Conservation (phyloP, 2,113 vertebrate genomes). For the Genyomyrus donnyi region DNA sequence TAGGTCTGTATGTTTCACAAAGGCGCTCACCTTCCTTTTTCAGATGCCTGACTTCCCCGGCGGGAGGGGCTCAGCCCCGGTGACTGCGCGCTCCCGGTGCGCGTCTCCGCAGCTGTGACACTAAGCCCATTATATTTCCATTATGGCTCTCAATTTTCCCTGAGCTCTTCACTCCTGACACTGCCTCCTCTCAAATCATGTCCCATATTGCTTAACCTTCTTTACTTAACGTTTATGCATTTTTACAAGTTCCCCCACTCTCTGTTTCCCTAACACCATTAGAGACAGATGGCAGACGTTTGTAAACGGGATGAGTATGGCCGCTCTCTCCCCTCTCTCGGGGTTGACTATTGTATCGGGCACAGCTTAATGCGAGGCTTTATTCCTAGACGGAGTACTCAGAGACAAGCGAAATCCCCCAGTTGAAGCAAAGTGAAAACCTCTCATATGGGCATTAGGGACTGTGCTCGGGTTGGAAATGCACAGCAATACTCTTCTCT, state of each 20-base stretch:
- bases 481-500: conserved; percentile 24
- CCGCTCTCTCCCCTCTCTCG: conserved; percentile 20
- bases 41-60: conserved; percentile 47
- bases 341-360: conserved; percentile 37
- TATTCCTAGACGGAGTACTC: background rate
- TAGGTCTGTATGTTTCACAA: conserved; percentile 44
- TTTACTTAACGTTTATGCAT: conserved; percentile 42
- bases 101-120: conserved; percentile 61
- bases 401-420: conserved; percentile 45
- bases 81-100: conserved; percentile 46
- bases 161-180: conserved; percentile 62
- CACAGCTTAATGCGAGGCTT: conserved; percentile 42
- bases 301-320: conserved; percentile 22
- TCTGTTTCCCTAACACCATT: conserved; percentile 39
- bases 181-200: conserved; percentile 46
- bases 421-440: conserved; percentile 29
- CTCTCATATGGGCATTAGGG: conserved; percentile 27
- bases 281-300: conserved; percentile 43
- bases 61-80: conserved; percentile 48
- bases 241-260: conserved; percentile 36
- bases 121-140: conserved; percentile 70
- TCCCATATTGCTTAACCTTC: conserved; percentile 33
- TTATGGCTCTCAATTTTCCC: conserved; percentile 64
- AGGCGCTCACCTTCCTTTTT: conserved; percentile 49
- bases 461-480: background rate